Base-by-base conservation (phyloP, 2,797 vertebrate species). In the Adrianichthys oophorus region DNA sequence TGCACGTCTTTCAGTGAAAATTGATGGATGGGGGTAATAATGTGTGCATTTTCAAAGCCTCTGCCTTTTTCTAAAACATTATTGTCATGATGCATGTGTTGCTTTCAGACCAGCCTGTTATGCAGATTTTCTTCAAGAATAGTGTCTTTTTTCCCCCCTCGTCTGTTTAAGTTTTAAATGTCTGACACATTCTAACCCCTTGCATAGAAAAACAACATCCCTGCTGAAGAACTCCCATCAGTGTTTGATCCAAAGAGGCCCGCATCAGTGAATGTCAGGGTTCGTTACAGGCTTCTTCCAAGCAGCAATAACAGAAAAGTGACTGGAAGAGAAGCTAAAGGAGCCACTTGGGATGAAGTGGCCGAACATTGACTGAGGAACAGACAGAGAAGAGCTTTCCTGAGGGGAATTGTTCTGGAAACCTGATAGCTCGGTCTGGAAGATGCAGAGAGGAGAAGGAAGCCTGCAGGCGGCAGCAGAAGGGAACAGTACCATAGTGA, bases 401-500 rank as follows among this genome's bases (percentile, higher is more conserved):
- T 71, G 59, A 64, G 53, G 79, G 78, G 82, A 82, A 78, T 86
- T 77, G 82, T 84, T 82, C 69, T 76, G 70, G 86, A 84, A 87
- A 90, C 71, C 67, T 3, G 83, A 89, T 85, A 85, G 62, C 65
- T 24, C 78, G 71, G 78, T 86, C 82, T 82, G 77, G 80, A 72
- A 82, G 73, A 73, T 67, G 56, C 62, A 66, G 61, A 72, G 51
- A 41, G 69, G 67, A 79, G 76, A 81, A 83, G 78, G 76, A 78
- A 70, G 75, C 73, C 62, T 49, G 71, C 43, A 4, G 70, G 56
- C 40, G 4, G 62, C 52, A 72, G 57, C 68, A 72, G 57, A 67
- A 12, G 54, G 56, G 56, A 84, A 52, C 72, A 79, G 82, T 66
- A n/a, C 45, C 75, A 72, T 70, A 71, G 73, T 57, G 59, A 70